Evolutionary conservation across 64 coral and sea anemone species (phyloP).

Genomic region (Montipora efflorescens): DNA sequence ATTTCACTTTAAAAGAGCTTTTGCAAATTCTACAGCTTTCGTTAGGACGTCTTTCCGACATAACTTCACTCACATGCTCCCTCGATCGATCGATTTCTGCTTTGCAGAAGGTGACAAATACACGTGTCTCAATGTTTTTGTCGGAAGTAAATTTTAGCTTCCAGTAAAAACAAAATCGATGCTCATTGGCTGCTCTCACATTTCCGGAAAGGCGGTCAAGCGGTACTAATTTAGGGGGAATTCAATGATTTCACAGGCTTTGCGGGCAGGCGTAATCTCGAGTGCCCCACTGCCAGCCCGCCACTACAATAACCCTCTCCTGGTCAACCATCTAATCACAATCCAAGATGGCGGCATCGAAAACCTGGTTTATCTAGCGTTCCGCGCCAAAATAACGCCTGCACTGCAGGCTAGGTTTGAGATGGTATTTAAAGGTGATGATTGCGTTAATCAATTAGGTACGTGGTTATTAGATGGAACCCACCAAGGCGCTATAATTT

Average conservation of each 20-base stretch:
- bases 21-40: constrained; percentile 37
- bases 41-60: neutral
- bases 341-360: constrained; percentile 1
- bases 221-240: constrained; percentile 18
- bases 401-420: neutral
- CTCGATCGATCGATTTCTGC: neutral
- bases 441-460: no score
- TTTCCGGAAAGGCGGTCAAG: constrained; percentile 6
- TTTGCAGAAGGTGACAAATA: neutral
- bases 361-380: neutral
- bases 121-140: constrained; percentile 29
- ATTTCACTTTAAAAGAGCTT: constrained; percentile 37
- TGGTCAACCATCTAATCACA: neutral
- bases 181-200: constrained; percentile 32
- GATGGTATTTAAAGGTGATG: no score
- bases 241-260: constrained; percentile 8
- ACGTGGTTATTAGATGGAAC: no score
- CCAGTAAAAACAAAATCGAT: neutral
- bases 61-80: neutral
- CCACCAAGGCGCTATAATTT: no score
- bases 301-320: no score
- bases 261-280: neutral
- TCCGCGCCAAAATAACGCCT: neutral
- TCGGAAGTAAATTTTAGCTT: constrained; percentile 32
- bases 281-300: neutral